phyloP scores from a whole-genome alignment of 2,113 vertebrate species.

The Neolamprologus sp. region DNA sequence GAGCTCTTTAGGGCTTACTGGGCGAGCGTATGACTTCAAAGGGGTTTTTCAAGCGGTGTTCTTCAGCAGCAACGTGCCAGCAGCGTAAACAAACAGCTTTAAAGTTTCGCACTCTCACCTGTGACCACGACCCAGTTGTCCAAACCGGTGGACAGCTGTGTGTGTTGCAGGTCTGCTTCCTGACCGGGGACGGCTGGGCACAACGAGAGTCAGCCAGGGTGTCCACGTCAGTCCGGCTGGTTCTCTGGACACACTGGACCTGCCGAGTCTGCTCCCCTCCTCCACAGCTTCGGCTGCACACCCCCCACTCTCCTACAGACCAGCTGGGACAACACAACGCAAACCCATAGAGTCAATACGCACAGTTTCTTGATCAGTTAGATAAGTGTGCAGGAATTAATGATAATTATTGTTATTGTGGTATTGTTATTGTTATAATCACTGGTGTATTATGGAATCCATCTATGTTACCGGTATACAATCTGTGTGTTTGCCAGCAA shows the following conservation, averaged over 20 bases:
- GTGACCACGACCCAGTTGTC: slow-evolving; percentile 78
- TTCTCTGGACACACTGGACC: slow-evolving; percentile 71
- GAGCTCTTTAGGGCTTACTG: background rate
- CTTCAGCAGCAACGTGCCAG: background rate
- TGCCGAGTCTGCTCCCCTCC: slow-evolving; percentile 73
- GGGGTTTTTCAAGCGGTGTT: background rate
- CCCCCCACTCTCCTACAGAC: slow-evolving; percentile 79
- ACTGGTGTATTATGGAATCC: background rate
- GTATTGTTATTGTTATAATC: background rate
- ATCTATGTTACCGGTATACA: background rate
- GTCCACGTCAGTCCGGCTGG: slow-evolving; percentile 46
- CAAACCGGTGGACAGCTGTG: slow-evolving; percentile 78
- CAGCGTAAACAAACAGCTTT: background rate
- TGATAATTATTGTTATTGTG: background rate
- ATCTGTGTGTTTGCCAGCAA: background rate
- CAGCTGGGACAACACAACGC: slow-evolving; percentile 72
- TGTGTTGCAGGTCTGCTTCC: slow-evolving; percentile 68
- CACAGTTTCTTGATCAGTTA: slow-evolving; percentile 12
- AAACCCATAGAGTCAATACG: slow-evolving; percentile 33
- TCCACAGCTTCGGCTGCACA: slow-evolving; percentile 79
- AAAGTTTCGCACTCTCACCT: slow-evolving; percentile 65
- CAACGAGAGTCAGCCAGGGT: slow-evolving; percentile 62
- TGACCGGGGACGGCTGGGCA: slow-evolving; percentile 45
- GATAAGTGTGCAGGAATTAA: slow-evolving; percentile 1
- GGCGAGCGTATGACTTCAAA: background rate